phyloP scores from a whole-genome alignment of 2,113 vertebrate species.

The Zapus hudsonius region DNA sequence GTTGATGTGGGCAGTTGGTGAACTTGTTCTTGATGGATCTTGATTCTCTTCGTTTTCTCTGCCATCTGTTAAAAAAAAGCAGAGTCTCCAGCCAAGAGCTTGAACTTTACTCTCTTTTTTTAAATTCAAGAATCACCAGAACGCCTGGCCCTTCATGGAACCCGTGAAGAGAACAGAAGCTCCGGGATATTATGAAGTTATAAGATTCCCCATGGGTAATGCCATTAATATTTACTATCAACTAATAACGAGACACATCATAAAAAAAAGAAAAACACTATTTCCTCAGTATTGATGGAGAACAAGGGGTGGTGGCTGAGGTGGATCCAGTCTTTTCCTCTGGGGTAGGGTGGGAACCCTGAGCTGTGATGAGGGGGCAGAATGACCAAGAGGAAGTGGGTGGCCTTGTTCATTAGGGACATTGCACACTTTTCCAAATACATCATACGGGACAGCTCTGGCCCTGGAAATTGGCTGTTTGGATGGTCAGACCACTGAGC shows the following conservation, averaged over 20 bases:
- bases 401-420: too few species aligned
- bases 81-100: too few species aligned
- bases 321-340: not conserved
- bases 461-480: not conserved
- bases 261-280: too few species aligned
- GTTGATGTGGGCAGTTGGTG: too few species aligned
- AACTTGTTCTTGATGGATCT: too few species aligned
- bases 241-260: too few species aligned
- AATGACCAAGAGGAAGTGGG: not conserved
- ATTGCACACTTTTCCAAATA: fast-evolving
- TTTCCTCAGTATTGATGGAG: conserved; percentile 84
- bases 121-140: conserved; percentile 97
- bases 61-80: too few species aligned
- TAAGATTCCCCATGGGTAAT: conserved; percentile 99
- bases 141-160: conserved; percentile 99
- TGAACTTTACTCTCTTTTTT: too few species aligned
- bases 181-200: conserved; percentile 99
- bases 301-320: conserved; percentile 61
- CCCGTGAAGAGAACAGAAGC: conserved; percentile 99
- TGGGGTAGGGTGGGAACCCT: not conserved
- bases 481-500: not conserved
- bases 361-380: not conserved
- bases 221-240: conserved; percentile 80
- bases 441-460: fast-evolving
- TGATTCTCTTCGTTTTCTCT: too few species aligned